phyloP scores from a whole-genome alignment of 2,797 vertebrate genomes.

The Myotis daubentonii region DNA sequence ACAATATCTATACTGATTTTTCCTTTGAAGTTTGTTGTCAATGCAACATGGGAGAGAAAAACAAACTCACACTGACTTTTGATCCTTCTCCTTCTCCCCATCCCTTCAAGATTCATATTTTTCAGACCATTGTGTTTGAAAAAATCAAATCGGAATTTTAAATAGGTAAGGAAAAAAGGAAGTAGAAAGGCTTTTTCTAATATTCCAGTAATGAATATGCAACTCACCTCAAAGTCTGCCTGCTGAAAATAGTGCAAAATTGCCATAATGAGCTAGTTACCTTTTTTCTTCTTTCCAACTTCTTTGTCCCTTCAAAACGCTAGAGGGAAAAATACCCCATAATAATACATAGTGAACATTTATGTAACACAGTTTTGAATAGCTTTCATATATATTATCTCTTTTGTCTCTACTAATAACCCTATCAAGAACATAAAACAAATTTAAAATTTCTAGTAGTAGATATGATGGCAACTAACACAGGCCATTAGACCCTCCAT shows the following conservation, averaged over 20 bases:
- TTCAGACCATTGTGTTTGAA: neutral
- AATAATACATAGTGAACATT: neutral
- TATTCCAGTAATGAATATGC: neutral
- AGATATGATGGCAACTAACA: neutral
- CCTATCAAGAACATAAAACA: neutral
- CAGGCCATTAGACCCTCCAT: neutral
- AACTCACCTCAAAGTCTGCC: neutral
- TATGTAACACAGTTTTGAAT: neutral
- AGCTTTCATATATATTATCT: neutral
- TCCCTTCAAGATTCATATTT: neutral
- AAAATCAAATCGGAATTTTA: constrained; percentile 36
- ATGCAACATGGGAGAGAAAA: neutral
- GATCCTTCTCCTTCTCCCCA: neutral
- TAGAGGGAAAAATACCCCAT: neutral
- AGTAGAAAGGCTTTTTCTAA: neutral
- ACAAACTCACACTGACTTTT: neutral
- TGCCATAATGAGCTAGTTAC: constrained; percentile 25
- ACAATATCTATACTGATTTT: constrained; percentile 26
- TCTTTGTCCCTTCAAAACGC: constrained; percentile 29
- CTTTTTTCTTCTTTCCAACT: neutral
- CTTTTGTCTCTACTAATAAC: neutral
- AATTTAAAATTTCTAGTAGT: neutral
- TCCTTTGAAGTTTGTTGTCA: neutral
- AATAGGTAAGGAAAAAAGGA: neutral
- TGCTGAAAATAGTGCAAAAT: constrained; percentile 16